These are phyloP conservation scores for Corticium candelabrum DNA, from an alignment of 37 sponge, comb jelly and placozoan species.

Conservation along the genomic window DNA sequence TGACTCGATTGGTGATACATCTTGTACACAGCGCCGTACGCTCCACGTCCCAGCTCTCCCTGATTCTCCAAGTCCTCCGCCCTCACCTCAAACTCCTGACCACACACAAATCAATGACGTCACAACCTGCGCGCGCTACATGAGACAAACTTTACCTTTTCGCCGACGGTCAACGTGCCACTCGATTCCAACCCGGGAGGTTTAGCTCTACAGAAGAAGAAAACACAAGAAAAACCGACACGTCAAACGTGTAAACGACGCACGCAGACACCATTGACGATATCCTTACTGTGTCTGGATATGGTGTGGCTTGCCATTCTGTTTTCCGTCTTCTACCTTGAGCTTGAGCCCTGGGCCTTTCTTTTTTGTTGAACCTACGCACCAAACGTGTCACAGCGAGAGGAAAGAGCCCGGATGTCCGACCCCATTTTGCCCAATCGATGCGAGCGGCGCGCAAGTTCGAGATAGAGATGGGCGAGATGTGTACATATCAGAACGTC, in stretches of 20 bases:
- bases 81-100: constrained; percentile 8
- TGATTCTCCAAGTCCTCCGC: constrained; percentile 37
- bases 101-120: not conserved
- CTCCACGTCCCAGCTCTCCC: constrained; percentile 58
- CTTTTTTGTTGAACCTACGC: no score
- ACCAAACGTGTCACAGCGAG: no score
- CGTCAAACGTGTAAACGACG: no score
- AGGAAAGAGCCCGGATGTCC: no score
- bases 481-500: no score
- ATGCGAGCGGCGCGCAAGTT: no score
- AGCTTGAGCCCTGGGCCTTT: not conserved
- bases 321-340: not conserved
- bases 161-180: not conserved
- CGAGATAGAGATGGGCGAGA: no score
- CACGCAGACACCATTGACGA: no score
- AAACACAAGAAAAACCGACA: not conserved
- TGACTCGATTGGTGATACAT: constrained; percentile 46
- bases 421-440: no score
- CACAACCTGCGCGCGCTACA: no score
- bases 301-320: no score
- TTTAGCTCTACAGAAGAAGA: not conserved
- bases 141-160: not conserved
- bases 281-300: no score
- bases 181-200: not conserved
- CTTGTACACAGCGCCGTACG: constrained; percentile 51